Evolutionary conservation across 2,888 invertebrate genomes (phyloP).

Genomic region (Alcis repandata): DNA sequence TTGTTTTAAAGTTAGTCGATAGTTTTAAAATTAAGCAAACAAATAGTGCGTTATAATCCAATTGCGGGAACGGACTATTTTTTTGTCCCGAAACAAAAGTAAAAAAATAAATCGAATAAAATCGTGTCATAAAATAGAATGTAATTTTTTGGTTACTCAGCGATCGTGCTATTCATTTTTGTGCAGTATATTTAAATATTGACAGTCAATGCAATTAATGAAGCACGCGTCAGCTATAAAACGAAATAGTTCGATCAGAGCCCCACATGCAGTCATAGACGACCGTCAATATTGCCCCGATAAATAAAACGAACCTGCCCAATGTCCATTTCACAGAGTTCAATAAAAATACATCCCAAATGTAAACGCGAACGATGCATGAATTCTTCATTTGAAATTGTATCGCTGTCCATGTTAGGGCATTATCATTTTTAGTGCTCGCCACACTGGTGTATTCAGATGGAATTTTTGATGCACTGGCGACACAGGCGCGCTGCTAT

Average conservation of each 20-base stretch:
- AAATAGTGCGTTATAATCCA: no score
- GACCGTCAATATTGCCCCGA: conserved; percentile 58
- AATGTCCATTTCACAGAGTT: conserved; percentile 71
- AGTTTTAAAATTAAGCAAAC: no score
- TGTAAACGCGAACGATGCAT: conserved; percentile 80
- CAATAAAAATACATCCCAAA: conserved; percentile 82
- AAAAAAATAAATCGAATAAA: no score
- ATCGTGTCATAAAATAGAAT: no score
- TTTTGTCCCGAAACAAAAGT: no score
- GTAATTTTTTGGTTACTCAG: no score
- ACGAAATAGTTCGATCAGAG: conserved; percentile 56
- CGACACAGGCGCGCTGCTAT: conserved; percentile 84
- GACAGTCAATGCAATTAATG: conserved; percentile 32
- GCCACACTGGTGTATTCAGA: conserved; percentile 86
- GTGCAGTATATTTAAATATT: neutral
- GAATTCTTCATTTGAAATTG: conserved; percentile 86
- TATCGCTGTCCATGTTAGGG: conserved; percentile 83
- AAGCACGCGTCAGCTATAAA: conserved; percentile 39
- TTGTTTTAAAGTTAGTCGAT: no score
- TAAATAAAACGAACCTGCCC: conserved; percentile 78
- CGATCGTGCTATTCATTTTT: no score
- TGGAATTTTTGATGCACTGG: conserved; percentile 88
- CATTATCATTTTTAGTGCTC: conserved; percentile 87
- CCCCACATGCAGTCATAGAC: conserved; percentile 52
- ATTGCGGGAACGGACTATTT: no score